These are phyloP conservation scores for Montipora efflorescens DNA, from an alignment of 64 coral and sea anemone species.

Conservation along the genomic window DNA sequence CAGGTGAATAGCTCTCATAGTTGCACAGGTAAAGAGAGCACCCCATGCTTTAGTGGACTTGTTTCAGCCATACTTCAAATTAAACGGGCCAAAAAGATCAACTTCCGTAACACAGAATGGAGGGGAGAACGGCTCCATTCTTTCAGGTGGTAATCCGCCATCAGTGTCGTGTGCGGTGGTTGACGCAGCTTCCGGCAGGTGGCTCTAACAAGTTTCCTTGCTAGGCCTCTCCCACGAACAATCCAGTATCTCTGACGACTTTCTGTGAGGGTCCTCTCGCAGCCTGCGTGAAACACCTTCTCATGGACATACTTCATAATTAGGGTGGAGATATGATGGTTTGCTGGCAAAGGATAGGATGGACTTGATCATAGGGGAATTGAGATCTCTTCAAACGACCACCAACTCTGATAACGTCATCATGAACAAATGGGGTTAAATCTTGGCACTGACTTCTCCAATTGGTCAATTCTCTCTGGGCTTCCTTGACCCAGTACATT, in stretches of 20 bases:
- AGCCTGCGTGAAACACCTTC: no score
- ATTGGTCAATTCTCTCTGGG: background rate
- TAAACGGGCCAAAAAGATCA: background rate
- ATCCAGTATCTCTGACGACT: no score
- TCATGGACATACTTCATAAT: no score
- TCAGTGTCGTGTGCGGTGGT: no score
- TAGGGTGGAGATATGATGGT: no score
- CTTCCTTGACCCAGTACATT: background rate
- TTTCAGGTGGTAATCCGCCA: no score
- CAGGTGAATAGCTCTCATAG: background rate
- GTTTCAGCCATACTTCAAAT: background rate
- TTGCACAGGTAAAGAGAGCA: background rate
- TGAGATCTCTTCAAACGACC: slow-evolving; percentile 20
- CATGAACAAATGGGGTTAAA: background rate
- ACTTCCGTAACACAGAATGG: background rate
- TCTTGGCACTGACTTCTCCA: background rate
- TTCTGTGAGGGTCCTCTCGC: no score
- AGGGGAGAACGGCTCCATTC: no score
- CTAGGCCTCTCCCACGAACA: no score
- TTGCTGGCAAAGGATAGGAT: background rate
- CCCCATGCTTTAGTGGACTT: background rate
- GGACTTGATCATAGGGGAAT: slow-evolving; percentile 22
- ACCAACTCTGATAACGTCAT: slow-evolving; percentile 5
- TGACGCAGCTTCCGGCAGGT: no score
- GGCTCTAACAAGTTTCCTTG: no score